Evolutionary conservation across 2,888 invertebrate genomes (phyloP), one percentile per base, ranked within the genome.

Genomic region (Lottia scabra): DNA sequence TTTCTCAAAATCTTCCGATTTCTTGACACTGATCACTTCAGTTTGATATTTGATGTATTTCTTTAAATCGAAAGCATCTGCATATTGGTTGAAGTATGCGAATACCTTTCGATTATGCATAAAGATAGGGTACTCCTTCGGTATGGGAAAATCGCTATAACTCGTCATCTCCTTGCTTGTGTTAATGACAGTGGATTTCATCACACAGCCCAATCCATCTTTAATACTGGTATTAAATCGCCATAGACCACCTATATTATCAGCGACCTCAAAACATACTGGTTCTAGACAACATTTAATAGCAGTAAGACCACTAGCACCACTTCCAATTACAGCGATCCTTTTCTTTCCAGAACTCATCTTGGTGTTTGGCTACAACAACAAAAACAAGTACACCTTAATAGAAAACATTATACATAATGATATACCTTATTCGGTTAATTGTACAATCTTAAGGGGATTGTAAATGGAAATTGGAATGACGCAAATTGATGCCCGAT

Each of bases 81-180:
- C 87, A 71, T 88, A 90, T 76, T 81, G 67, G n/a, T 87, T 78
- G 68, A 90, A 85, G 75, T 90, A 90, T 66, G 85, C 67, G 63
- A 68, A 70, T 5, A 78, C 78, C 73, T 77, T 72, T 13, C 81
- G 80, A 71, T 89, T 88, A 76, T 89, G 88, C 89, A 89, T 89
- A 76, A 83, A 89, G 68, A 86, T 85, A 0, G 89, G 86, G 74
- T 74, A 89, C 27, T 89, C 85, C 26, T 78, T 78, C 0, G 88
- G 87, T 26, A 89, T 88, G 5, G 89, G 89, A 75, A 83, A 90
- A 74, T 90, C 89, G 44, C 88, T 89, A 80, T 85, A 89, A 16
- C 81, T 79, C 84, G 85, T 86, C 82, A 85, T 86, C 73, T 87
- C 87, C 65, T 87, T 88, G 62, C 85, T 85, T 15, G 87, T 85